A percentile compares a stretch with the other conserved stretches of the same genome.
These are phyloP conservation scores for Oryzias sinensis DNA, from an alignment of 2,797 vertebrate species.

Conservation along the genomic window DNA sequence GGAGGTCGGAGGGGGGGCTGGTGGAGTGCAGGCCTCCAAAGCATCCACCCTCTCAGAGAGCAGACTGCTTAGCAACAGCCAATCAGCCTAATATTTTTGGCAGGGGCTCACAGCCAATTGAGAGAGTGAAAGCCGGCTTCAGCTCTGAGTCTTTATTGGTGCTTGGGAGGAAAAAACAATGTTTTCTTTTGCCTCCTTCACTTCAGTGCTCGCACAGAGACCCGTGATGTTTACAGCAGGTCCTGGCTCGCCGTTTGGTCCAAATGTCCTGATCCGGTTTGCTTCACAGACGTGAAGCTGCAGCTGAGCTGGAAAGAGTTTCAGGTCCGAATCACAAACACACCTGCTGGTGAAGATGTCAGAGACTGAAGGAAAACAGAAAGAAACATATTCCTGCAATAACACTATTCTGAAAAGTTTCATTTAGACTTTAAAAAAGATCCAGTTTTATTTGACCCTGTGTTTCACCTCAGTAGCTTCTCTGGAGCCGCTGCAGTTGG, in stretches of 20 bases:
- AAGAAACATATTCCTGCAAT: too few relatives aligned
- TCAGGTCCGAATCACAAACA: constrained; percentile 6
- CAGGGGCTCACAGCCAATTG: constrained; percentile 73
- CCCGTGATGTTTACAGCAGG: constrained; percentile 52
- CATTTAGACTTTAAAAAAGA: too few relatives aligned
- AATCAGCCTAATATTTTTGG: constrained; percentile 83
- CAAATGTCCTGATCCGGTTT: constrained; percentile 62
- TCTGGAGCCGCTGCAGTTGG: constrained; percentile 27
- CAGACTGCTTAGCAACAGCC: constrained; percentile 86
- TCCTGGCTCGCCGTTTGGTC: constrained; percentile 60
- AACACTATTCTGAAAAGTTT: background rate
- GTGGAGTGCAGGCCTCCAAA: constrained; percentile 35
- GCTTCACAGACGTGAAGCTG: constrained; percentile 23
- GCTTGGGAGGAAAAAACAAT: constrained; percentile 63
- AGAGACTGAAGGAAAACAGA: too few relatives aligned
- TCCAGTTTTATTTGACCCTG: background rate
- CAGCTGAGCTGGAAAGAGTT: constrained; percentile 11
- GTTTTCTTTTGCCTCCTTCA: constrained; percentile 48
- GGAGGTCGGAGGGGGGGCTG: constrained; percentile 36
- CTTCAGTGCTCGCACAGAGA: constrained; percentile 23
- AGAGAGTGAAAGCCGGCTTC: constrained; percentile 56
- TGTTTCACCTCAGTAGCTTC: constrained; percentile 22
- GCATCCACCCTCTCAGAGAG: constrained; percentile 73
- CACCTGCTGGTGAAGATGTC: constrained; percentile 7
- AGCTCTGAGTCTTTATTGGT: constrained; percentile 66